Percentiles rank a stretch among this genome's conserved stretches.
These are phyloP conservation scores for Parnassius smintheus DNA, from an alignment of 2,888 invertebrate genomes.

Conservation along the genomic window DNA sequence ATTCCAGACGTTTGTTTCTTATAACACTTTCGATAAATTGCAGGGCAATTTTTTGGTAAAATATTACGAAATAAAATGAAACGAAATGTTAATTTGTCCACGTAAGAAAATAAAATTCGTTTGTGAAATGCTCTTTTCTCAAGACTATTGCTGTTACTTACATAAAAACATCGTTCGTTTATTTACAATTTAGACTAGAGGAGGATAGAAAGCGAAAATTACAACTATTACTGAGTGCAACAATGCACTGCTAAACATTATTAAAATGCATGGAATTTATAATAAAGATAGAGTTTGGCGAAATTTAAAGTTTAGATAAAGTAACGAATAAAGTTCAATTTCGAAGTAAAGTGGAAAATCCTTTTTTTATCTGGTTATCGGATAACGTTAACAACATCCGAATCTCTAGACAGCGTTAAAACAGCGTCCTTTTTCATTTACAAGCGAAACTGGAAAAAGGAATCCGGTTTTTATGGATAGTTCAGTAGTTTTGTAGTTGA, in stretches of 20 bases:
- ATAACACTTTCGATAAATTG: too few species aligned
- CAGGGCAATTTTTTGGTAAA: too few species aligned
- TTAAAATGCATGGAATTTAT: conserved; percentile 1
- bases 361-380: neutral
- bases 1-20: too few species aligned
- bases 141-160: too few species aligned
- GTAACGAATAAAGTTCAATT: neutral
- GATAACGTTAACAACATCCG: neutral
- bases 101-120: too few species aligned
- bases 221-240: neutral
- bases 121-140: too few species aligned
- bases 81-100: too few species aligned
- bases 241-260: neutral
- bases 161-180: too few species aligned
- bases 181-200: too few species aligned
- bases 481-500: neutral
- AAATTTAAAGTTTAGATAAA: neutral
- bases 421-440: conserved; percentile 1
- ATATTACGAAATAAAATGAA: too few species aligned
- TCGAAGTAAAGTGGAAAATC: neutral
- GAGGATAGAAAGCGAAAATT: neutral
- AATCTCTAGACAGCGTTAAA: neutral
- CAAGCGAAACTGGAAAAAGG: neutral
- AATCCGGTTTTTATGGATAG: neutral
- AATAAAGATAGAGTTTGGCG: neutral